A percentile compares a stretch with the other conserved stretches of the same genome.
Evolutionary conservation across 35 echinoderm and acorn worm genomes (phyloP).

Genomic region (Holothuria glaberrima): DNA sequence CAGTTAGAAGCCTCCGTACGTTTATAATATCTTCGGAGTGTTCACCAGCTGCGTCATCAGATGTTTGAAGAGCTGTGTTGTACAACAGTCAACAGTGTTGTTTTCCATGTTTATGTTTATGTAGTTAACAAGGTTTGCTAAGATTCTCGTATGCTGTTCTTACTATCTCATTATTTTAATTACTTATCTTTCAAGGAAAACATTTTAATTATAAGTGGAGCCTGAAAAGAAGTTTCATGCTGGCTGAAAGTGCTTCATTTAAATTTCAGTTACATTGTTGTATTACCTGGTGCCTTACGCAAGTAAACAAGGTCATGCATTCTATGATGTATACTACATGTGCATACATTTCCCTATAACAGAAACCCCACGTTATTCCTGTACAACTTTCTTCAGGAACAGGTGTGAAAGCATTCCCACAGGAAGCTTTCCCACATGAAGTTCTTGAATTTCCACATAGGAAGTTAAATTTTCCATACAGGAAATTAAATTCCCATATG

Average conservation of each 20-base stretch:
- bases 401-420: no score
- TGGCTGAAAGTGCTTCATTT: neutral
- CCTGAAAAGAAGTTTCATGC: constrained; percentile 3
- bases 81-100: neutral
- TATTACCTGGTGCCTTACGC: neutral
- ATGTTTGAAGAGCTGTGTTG: neutral
- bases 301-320: no score
- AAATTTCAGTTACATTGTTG: neutral
- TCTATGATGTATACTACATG: no score
- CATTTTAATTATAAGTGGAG: neutral
- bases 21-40: neutral
- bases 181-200: neutral
- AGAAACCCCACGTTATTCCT: no score
- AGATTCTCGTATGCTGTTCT: neutral
- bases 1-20: neutral
- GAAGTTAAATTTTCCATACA: no score
- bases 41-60: neutral
- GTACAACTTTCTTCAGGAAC: no score
- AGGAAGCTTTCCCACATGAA: no score
- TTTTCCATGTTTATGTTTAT: neutral
- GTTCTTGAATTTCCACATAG: no score
- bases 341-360: no score
- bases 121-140: neutral
- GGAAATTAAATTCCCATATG: no score
- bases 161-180: neutral